Evolutionary conservation across 2,113 vertebrate species (phyloP).

Genomic region (Microcebus ravelobensis): DNA sequence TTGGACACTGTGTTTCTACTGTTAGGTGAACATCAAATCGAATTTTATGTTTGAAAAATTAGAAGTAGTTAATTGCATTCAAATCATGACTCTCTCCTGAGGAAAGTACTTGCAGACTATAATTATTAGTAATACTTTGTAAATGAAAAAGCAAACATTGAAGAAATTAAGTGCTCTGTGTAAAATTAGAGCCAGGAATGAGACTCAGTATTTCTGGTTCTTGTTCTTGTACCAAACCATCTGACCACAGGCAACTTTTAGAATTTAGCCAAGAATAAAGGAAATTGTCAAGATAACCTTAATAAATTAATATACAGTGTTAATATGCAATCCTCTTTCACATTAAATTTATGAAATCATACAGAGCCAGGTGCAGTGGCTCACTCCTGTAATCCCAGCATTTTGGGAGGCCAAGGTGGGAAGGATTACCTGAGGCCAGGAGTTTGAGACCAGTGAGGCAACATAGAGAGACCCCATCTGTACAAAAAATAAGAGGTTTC

Average conservation of each 20-base stretch:
- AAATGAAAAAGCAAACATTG: conserved; percentile 49
- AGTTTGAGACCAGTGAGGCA: background rate
- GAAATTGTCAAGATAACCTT: background rate
- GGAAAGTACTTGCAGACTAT: conserved; percentile 34
- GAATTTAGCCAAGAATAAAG: background rate
- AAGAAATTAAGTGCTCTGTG: conserved; percentile 42
- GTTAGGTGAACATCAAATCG: background rate
- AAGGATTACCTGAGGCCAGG: background rate
- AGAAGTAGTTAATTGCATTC: conserved; percentile 53
- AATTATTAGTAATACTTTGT: conserved; percentile 51
- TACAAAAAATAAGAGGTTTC: no score
- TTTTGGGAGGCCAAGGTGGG: background rate
- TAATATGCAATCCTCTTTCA: conserved; percentile 8
- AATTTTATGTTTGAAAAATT: conserved; percentile 64
- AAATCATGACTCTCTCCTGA: conserved; percentile 49
- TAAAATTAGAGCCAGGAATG: conserved; percentile 35
- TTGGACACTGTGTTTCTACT: conserved; percentile 11
- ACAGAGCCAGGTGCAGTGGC: background rate
- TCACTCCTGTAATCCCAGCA: background rate
- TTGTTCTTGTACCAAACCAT: background rate
- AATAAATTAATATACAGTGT: background rate
- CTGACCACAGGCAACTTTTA: conserved; percentile 22
- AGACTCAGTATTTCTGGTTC: background rate
- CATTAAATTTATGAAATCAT: background rate
- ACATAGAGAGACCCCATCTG: background rate